Percentiles rank a stretch among this genome's conserved stretches.
These are phyloP conservation scores for Chorisops tibialis DNA, from an alignment of 2,888 invertebrate genomes.

Conservation along the genomic window DNA sequence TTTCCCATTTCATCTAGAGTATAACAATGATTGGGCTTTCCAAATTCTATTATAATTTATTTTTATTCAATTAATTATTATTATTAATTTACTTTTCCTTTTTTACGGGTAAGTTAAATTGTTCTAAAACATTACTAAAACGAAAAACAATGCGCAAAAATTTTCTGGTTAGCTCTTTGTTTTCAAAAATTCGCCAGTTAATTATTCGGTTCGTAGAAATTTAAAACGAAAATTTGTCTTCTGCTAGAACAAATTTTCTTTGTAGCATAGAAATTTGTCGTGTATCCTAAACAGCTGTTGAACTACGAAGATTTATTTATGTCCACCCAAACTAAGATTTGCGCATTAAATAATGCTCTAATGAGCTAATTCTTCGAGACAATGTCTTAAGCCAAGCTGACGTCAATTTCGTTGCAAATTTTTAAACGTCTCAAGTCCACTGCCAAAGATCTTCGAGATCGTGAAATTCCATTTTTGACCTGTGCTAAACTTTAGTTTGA, in stretches of 20 bases:
- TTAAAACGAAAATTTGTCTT: not conserved
- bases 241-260: too few species aligned
- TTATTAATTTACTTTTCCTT: not conserved
- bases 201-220: not conserved
- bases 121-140: not conserved
- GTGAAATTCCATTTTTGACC: not conserved
- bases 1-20: too few species aligned
- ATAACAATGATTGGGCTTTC: not conserved
- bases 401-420: too few species aligned
- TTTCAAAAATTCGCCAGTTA: not conserved
- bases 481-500: not conserved
- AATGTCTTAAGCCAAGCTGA: too few species aligned
- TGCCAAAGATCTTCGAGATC: not conserved
- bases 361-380: too few species aligned
- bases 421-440: conserved; percentile 10
- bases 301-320: too few species aligned
- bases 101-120: not conserved
- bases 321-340: too few species aligned
- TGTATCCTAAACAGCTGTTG: too few species aligned
- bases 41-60: not conserved
- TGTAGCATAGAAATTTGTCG: too few species aligned
- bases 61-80: not conserved
- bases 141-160: not conserved
- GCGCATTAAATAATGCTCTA: too few species aligned
- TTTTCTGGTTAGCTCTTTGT: not conserved